Conservation (phyloP, 2,113 vertebrate genomes). For the Todiramphus chloris region DNA sequence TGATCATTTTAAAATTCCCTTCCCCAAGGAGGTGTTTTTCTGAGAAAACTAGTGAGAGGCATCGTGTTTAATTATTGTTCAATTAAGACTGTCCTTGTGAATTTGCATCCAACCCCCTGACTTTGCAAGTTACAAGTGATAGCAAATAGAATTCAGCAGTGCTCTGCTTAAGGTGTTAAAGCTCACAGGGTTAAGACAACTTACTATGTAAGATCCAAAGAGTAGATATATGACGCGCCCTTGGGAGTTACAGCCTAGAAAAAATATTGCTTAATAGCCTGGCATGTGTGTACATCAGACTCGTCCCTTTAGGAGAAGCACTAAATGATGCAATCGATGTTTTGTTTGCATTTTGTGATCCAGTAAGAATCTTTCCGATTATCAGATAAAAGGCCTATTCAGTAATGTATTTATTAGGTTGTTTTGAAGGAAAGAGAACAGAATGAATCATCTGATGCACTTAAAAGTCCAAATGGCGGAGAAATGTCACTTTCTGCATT, state of each 20-base stretch:
- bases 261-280: neutral
- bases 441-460: neutral
- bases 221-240: slow-evolving; percentile 49
- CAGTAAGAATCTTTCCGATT: slow-evolving; percentile 3
- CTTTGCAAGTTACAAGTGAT: neutral
- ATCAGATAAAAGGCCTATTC: neutral
- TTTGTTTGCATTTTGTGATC: slow-evolving; percentile 18
- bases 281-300: neutral
- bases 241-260: slow-evolving; percentile 45
- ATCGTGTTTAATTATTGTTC: neutral
- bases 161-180: neutral
- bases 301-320: neutral
- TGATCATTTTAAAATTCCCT: neutral
- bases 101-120: neutral
- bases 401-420: neutral
- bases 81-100: neutral
- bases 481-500: neutral
- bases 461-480: neutral
- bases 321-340: neutral
- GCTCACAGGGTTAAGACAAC: neutral
- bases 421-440: neutral
- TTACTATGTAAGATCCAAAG: neutral
- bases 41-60: neutral
- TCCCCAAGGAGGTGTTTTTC: neutral
- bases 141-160: neutral